Evolutionary conservation across 2,888 invertebrate genomes (phyloP).

Genomic region (Tachina fera): DNA sequence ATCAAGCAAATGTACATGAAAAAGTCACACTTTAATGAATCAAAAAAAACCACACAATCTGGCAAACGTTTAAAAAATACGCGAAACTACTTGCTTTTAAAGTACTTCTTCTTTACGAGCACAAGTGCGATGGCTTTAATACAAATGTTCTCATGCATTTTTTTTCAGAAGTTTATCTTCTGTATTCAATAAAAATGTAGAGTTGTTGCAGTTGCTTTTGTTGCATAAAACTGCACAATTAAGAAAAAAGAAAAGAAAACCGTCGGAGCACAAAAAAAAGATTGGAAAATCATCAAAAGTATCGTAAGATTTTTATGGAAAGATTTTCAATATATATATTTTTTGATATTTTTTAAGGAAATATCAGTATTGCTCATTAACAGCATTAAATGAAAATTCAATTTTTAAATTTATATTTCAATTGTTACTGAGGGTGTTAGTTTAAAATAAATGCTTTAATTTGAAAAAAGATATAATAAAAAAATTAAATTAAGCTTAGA

Average conservation of each 20-base stretch:
- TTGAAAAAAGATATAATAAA: too few relatives aligned
- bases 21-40: conserved; percentile 18
- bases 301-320: too few relatives aligned
- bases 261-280: neutral
- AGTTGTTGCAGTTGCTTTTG: conserved; percentile 6
- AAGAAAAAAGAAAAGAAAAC: neutral
- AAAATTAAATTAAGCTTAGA: too few relatives aligned
- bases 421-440: too few relatives aligned
- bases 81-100: neutral
- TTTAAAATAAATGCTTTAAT: too few relatives aligned
- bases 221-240: neutral
- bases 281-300: neutral
- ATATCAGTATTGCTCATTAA: too few relatives aligned
- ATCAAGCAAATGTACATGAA: conserved; percentile 4
- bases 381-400: too few relatives aligned
- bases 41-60: neutral
- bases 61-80: neutral
- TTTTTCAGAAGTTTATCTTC: neutral
- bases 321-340: too few relatives aligned
- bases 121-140: neutral
- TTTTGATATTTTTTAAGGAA: too few relatives aligned
- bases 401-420: too few relatives aligned
- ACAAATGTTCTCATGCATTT: neutral
- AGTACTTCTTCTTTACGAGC: conserved; percentile 5
- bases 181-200: neutral